phyloP scores from a whole-genome alignment of 1,140 invertebrate species.

The Bombus vancouverensis region DNA sequence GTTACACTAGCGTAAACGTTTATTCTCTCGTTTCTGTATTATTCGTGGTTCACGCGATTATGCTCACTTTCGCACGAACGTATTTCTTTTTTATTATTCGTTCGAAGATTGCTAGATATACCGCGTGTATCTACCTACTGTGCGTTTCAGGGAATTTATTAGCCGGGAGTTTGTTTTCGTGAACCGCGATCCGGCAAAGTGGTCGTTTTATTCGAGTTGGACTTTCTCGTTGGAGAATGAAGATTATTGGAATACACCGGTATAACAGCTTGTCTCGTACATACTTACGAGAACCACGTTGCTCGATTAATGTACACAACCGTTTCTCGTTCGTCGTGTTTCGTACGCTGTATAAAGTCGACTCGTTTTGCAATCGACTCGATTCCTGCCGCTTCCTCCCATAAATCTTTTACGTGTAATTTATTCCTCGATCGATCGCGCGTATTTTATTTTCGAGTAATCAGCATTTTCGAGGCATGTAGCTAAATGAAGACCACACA shows the following conservation, averaged over 20 bases:
- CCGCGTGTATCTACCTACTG: neutral
- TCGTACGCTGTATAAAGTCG: constrained; percentile 1
- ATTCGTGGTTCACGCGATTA: neutral
- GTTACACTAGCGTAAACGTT: neutral
- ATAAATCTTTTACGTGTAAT: neutral
- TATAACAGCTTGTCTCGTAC: neutral
- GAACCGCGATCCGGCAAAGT: neutral
- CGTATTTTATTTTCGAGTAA: neutral
- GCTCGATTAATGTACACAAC: constrained; percentile 15
- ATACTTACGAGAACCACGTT: neutral
- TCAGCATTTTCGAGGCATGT: neutral
- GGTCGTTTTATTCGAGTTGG: neutral
- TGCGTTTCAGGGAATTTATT: neutral
- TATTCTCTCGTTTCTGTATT: neutral
- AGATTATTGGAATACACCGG: constrained; percentile 6
- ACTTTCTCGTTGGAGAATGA: neutral
- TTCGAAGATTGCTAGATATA: too few species aligned
- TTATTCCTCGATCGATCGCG: neutral
- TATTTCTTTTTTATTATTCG: neutral
- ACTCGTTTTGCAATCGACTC: neutral
- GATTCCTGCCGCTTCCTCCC: neutral
- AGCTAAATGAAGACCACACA: neutral
- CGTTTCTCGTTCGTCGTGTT: neutral
- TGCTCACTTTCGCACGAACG: too few species aligned
- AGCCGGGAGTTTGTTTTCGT: neutral